Evolutionary conservation across 2,888 invertebrate genomes (phyloP).

Genomic region (Nemoura dubitans): DNA sequence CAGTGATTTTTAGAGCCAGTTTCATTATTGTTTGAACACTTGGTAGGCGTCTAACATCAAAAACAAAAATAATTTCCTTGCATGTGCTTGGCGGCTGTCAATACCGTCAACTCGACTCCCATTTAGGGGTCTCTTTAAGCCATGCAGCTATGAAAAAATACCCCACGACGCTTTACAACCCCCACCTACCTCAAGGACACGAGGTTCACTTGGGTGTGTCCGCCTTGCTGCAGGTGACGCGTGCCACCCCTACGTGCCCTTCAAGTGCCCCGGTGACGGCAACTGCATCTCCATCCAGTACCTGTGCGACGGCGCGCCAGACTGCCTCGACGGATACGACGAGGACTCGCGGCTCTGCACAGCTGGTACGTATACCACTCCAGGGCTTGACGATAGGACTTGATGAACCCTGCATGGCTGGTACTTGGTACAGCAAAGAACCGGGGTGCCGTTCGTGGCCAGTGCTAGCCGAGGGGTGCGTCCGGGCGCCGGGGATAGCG

Average conservation of each 20-base stretch:
- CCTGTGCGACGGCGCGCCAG: slow-evolving; percentile 92
- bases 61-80: too few species aligned
- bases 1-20: too few species aligned
- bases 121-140: too few species aligned
- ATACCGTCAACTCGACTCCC: too few species aligned
- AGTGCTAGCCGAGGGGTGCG: not conserved
- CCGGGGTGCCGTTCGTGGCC: not conserved
- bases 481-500: too few species aligned
- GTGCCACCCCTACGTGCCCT: slow-evolving; percentile 95
- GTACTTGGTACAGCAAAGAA: too few species aligned
- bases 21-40: too few species aligned
- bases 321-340: slow-evolving; percentile 95
- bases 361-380: slow-evolving; percentile 72
- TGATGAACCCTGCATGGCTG: too few species aligned
- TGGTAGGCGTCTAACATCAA: too few species aligned
- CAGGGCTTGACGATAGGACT: not conserved
- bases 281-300: slow-evolving; percentile 97
- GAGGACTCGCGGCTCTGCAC: slow-evolving; percentile 95
- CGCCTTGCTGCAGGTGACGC: slow-evolving; percentile 66
- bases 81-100: too few species aligned
- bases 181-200: not conserved
- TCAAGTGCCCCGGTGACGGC: slow-evolving; percentile 93
- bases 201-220: not conserved
- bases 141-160: too few species aligned
- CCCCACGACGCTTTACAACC: too few species aligned